phyloP scores from a whole-genome alignment of 1,140 invertebrate genomes.

The Delia radicum region DNA sequence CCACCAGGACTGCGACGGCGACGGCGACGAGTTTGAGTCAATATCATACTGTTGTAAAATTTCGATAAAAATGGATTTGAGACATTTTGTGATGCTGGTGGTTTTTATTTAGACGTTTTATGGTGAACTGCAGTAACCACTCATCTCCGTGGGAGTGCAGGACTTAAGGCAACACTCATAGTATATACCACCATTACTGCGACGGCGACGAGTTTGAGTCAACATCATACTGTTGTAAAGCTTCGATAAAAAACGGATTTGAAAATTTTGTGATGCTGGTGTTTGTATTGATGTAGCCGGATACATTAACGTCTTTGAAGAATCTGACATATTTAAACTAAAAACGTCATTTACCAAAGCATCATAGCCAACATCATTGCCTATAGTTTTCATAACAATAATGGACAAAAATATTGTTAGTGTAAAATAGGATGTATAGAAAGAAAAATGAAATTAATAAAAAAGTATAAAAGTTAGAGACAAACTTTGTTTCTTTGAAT shows the following conservation, averaged over 20 bases:
- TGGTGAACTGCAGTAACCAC: constrained; percentile 37
- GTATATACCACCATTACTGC: constrained; percentile 35
- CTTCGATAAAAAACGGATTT: background rate
- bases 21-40: constrained; percentile 34
- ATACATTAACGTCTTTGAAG: background rate
- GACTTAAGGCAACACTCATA: constrained; percentile 39
- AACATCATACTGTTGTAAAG: constrained; percentile 31
- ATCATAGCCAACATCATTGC: background rate
- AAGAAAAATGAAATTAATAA: background rate
- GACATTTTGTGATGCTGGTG: background rate
- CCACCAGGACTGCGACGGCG: constrained; percentile 29
- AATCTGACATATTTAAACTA: background rate
- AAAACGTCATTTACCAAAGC: background rate
- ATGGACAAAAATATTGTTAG: background rate
- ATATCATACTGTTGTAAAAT: constrained; percentile 30
- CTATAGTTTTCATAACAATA: background rate
- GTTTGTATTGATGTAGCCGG: background rate
- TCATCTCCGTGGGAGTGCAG: constrained; percentile 32
- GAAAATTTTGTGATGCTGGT: background rate
- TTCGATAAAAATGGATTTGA: background rate
- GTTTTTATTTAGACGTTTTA: no score
- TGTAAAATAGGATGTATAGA: background rate
- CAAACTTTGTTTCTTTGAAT: background rate
- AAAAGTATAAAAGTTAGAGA: background rate
- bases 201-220: constrained; percentile 33